Base-by-base conservation (phyloP, 2,888 invertebrate species). In the Sarcophaga carnaria region DNA sequence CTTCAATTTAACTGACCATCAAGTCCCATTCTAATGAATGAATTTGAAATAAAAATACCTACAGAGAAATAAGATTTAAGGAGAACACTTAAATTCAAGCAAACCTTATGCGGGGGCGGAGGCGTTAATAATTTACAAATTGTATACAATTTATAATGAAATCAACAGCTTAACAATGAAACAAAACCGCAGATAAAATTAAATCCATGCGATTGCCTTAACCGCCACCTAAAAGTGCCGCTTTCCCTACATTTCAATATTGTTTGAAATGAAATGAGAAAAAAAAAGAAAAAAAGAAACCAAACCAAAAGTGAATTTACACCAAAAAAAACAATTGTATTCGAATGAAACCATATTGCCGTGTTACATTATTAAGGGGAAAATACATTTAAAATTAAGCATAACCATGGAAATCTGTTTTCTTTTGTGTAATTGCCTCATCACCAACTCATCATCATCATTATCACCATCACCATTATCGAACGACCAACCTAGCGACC, bases 341-440 rank as follows among this genome's bases (percentile, higher is more conserved):
- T 27, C 12, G 45, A 81, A 70, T 27, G 47, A 79, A 74, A 63
- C 45, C 49, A 80, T 80, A 71, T 78, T 71, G 71, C 60, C 72
- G 27, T 37, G 37, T 63, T 77, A 62, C n/a, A 54, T 86, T 80
- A 67, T 76, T 66, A 71, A 69, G 71, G 4, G 17, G 54, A 62
- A 76, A 79, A 60, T 62, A 62, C 69, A 62, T 83, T 71, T 76
- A 72, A 80, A 76, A 80, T 72, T 47, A 76, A 75, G 20, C 71
- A 87, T 78, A 87, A 81, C 60, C 76, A 83, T 62, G 74, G 71
- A 84, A 87, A 87, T 83, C 75, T 82, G 66, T 75, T 85, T 67
- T 76, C 76, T 70, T 64, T 86, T 80, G 75, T 72, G 69, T 87
- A 84, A 87, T 84, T 82, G 84, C 79, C 71, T 64, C 75, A 86